Evolutionary conservation across 1,140 invertebrate genomes (phyloP), one percentile per base, ranked within the genome.

Genomic region (Penaeus japonicus): DNA sequence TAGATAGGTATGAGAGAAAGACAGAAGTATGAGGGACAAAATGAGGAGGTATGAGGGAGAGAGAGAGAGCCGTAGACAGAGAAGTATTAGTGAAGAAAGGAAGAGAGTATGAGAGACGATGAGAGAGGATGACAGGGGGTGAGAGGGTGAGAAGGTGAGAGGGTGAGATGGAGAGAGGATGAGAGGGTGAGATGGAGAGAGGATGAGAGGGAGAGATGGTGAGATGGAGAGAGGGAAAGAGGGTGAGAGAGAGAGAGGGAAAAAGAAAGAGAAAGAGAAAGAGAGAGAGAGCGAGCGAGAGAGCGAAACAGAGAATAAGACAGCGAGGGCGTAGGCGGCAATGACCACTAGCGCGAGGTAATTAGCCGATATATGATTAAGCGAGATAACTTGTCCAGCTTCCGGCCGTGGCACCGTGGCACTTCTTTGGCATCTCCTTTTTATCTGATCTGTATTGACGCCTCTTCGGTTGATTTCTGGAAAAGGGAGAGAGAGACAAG

Each of bases 261-360:
- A 18, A 59, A 54, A n/a, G 54, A 24, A n/a, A n/a, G n/a, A n/a
- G n/a, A n/a, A n/a, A n/a, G n/a, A n/a, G n/a, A n/a, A n/a, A n/a
- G n/a, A n/a, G n/a, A n/a, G n/a, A n/a, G n/a, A 78, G 84, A 54
- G 75, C 53, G 39, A 87, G 55, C 54, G 85, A 79, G 55, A 81
- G 85, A 87, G 75, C 57, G 57, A 62, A 57, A 84, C 15, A 84
- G 82, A 84, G 55, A 84, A 54, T 55, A 27, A 62, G 82, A 80
- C 35, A 80, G 78, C 39, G 78, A 80, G 4, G 65, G 55, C 15
- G 55, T 35, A 54, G 27, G 80, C 12, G 12, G 39, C 39, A 39
- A 39, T 39, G 39, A 39, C 39, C 39, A 39, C 39, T 39, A 39
- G 39, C 39, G 39, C 4, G 39, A 39, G 39, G 39, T 39, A 39